phyloP scores from a whole-genome alignment of 1,140 invertebrate genomes.

The Catajapyx aquilonaris region DNA sequence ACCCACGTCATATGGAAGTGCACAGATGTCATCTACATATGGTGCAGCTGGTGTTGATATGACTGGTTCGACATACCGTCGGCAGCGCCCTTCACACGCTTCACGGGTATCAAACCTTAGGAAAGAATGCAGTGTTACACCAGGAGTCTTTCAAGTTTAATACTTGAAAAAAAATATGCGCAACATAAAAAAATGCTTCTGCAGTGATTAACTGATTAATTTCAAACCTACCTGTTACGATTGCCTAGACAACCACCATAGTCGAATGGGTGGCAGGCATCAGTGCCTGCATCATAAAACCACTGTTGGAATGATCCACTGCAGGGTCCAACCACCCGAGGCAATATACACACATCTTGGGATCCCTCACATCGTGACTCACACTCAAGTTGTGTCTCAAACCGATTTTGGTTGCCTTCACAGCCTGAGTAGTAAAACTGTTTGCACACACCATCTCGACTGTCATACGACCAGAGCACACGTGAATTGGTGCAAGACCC shows the following conservation, averaged over 20 bases:
- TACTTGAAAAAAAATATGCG: no score
- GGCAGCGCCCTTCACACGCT: constrained; percentile 23
- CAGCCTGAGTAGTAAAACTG: constrained; percentile 67
- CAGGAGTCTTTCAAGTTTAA: no score
- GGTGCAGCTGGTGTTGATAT: not conserved
- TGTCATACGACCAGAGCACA: constrained; percentile 58
- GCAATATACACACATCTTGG: constrained; percentile 50
- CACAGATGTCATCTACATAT: constrained; percentile 27
- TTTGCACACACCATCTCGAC: constrained; percentile 47
- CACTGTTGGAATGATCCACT: constrained; percentile 37
- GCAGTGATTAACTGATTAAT: no score
- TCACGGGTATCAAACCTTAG: constrained; percentile 26
- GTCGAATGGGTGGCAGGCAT: constrained; percentile 41
- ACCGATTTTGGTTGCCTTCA: constrained; percentile 69
- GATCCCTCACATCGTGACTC: constrained; percentile 44
- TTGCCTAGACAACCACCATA: constrained; percentile 48
- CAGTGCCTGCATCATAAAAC: constrained; percentile 44
- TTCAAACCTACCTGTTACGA: no score
- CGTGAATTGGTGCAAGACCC: constrained; percentile 42
- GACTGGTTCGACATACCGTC: constrained; percentile 2
- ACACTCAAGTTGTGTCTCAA: constrained; percentile 52
- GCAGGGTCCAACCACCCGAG: constrained; percentile 50
- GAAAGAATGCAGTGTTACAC: no score
- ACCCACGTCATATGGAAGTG: constrained; percentile 37
- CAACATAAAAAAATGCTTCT: no score